These are phyloP conservation scores for Maccullochella peelii DNA, from an alignment of 2,113 vertebrate genomes.

Conservation along the genomic window DNA sequence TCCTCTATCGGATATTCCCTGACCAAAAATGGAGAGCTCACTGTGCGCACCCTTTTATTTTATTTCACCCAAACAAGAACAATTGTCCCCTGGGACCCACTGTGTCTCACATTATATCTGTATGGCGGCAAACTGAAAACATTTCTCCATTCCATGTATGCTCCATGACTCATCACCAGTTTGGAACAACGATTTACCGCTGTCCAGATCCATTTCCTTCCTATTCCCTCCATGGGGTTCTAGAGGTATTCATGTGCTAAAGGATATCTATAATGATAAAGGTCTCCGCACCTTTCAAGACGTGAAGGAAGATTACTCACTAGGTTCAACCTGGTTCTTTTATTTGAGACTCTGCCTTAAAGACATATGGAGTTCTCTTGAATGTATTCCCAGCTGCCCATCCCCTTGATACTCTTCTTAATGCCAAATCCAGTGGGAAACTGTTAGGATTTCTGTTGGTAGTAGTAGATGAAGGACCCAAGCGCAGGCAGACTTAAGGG, in stretches of 20 bases:
- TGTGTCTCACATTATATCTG: background rate
- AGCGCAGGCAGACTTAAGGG: too few relatives aligned
- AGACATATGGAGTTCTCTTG: background rate
- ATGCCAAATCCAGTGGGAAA: background rate
- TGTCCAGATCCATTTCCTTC: background rate
- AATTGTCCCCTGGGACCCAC: background rate
- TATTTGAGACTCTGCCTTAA: background rate
- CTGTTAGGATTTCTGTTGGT: too few relatives aligned
- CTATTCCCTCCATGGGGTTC: background rate
- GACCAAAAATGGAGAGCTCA: background rate
- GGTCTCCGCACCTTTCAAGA: background rate
- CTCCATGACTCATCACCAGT: background rate
- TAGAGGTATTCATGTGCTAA: background rate
- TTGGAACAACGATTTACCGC: background rate
- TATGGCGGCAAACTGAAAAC: background rate
- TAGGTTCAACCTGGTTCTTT: background rate
- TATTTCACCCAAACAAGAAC: background rate
- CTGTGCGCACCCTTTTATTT: background rate
- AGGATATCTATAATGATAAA: background rate
- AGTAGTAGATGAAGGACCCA: too few relatives aligned
- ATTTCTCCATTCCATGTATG: background rate
- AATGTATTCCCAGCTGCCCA: background rate
- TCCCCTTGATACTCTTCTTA: background rate
- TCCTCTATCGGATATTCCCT: background rate
- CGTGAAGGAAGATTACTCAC: background rate